Percentiles rank a stretch among this genome's conserved stretches.
These are phyloP conservation scores for Cryptomyrus ogoouensis DNA, from an alignment of 2,113 vertebrate genomes.

Conservation along the genomic window DNA sequence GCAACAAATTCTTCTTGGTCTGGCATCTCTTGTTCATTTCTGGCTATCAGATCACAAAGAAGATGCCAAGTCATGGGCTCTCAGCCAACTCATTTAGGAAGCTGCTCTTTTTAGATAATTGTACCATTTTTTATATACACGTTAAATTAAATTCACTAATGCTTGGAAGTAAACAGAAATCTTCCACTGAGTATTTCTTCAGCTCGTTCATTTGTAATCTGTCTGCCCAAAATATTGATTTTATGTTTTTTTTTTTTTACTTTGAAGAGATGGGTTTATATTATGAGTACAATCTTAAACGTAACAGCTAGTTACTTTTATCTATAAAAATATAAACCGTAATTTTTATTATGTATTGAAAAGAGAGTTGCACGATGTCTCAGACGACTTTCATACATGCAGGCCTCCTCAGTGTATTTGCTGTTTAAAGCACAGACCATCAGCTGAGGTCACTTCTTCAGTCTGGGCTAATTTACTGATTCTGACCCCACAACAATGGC, in stretches of 20 bases:
- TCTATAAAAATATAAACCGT: not conserved
- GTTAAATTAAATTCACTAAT: not conserved
- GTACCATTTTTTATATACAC: not conserved
- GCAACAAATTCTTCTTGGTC: not conserved
- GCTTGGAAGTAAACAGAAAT: not conserved
- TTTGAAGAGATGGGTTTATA: not conserved
- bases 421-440: not conserved
- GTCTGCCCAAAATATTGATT: not conserved
- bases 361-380: not conserved
- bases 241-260: not conserved
- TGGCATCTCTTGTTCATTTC: not conserved
- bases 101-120: not conserved
- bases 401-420: not conserved
- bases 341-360: not conserved
- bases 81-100: not conserved
- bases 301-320: not conserved
- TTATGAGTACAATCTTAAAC: not conserved
- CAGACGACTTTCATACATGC: not conserved
- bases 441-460: not conserved
- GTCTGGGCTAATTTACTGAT: not conserved
- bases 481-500: not conserved
- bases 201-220: slow-evolving; percentile 16
- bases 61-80: not conserved
- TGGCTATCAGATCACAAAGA: not conserved
- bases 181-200: slow-evolving; percentile 16